Base-by-base conservation (phyloP, 1,140 invertebrate species). In the Araneus ventricosus region DNA sequence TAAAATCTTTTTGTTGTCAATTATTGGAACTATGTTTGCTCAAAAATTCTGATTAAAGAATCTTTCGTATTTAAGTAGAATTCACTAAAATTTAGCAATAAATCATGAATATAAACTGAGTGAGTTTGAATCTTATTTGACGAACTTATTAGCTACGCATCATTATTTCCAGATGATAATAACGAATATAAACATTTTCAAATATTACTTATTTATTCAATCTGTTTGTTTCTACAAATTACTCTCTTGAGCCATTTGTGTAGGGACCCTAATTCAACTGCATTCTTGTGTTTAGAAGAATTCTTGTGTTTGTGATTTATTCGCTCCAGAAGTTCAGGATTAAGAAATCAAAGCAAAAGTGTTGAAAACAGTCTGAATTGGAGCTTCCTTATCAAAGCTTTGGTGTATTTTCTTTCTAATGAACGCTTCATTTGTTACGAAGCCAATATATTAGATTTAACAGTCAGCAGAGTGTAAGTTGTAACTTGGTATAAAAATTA, bases 391-490 rank as follows among this genome's bases (percentile, higher is more conserved):
- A 75, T 75, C 67, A 34, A 75, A 37, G 67, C 20, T 14, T 75
- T 30, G 17, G 37, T n/a, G 80, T 82, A 37, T 82, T 82, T 82
- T 52, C 41, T 82, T 82, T 82, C 41, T 82, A 41, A 45, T 82
- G 37, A 82, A 52, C 80, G 80, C 22, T 82, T 82, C 80, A 82
- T 82, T 82, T 82, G 80, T n/a, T 52, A 41, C 41, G 22, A 52
- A 41, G 37, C 6, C 37, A 82, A 82, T 82, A 82, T n/a, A 82
- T 82, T 82, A 82, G 80, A 82, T 82, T 82, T 82, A 82, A 82
- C 80, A 82, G 80, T 82, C 41, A 82, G 39, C 24, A 45, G 80
- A 27, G 27, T 82, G 39, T 39, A 75, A 75, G 67, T 75, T 82
- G 80, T 14, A 82, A 45, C 41, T 82, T 52, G 22, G 37, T 45